Conservation (phyloP, 2,113 vertebrate species). For the Calypte anna region DNA sequence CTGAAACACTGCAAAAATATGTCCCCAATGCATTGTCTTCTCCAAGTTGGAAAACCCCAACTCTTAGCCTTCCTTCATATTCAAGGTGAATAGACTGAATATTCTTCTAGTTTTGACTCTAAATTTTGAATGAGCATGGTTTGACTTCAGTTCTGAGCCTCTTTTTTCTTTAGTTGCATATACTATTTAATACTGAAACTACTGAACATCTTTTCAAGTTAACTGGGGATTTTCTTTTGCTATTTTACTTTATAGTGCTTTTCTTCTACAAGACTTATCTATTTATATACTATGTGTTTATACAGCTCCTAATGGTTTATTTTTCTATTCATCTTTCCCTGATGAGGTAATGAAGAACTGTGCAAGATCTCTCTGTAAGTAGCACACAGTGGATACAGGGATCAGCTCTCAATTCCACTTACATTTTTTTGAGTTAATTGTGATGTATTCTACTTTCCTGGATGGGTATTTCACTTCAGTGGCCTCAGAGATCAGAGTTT, state of each 20-base stretch:
- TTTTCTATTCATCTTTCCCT: not conserved
- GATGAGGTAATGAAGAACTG: not conserved
- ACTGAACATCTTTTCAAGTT: not conserved
- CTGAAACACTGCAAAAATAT: not conserved
- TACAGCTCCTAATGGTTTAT: not conserved
- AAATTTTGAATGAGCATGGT: not conserved
- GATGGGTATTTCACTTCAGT: slow-evolving; percentile 13
- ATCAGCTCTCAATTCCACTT: not conserved
- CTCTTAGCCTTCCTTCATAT: not conserved
- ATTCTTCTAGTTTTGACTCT: not conserved
- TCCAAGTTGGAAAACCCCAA: not conserved
- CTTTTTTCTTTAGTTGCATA: not conserved
- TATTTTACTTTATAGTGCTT: not conserved
- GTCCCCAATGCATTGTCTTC: fast-evolving
- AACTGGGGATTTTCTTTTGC: not conserved
- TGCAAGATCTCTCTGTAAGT: not conserved
- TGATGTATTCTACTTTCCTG: slow-evolving; percentile 1
- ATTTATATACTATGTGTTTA: not conserved
- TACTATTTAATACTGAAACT: not conserved
- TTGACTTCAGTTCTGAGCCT: not conserved
- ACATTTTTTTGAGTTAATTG: not conserved
- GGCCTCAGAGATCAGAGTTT: slow-evolving; percentile 1
- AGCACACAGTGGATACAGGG: not conserved
- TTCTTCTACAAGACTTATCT: not conserved
- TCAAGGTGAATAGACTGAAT: not conserved